Conservation (phyloP, 2,888 invertebrate species). For the Dynastes grantii region DNA sequence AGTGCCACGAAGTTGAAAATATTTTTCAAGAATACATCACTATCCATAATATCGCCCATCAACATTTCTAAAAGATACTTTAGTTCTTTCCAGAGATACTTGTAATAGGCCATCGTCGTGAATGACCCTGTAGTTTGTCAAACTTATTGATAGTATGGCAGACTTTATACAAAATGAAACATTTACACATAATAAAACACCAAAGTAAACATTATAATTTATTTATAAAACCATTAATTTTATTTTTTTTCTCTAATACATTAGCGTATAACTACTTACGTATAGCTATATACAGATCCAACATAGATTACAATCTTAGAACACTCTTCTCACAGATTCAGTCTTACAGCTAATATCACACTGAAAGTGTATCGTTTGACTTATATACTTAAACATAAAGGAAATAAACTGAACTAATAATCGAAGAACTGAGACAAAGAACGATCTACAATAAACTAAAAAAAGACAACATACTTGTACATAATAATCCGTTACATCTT, state of each 20-base stretch:
- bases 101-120: too few species aligned
- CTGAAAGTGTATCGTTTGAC: slow-evolving; percentile 55
- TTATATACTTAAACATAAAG: slow-evolving; percentile 17
- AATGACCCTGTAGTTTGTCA: too few species aligned
- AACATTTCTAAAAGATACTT: too few species aligned
- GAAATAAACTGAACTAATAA: slow-evolving; percentile 24
- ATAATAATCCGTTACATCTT: background rate
- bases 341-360: slow-evolving; percentile 64
- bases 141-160: too few species aligned
- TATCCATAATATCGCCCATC: too few species aligned
- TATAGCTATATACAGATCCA: slow-evolving; percentile 53
- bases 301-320: slow-evolving; percentile 54
- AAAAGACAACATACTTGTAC: slow-evolving; percentile 7
- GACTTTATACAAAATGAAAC: too few species aligned
- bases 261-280: slow-evolving; percentile 54
- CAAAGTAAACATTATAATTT: slow-evolving; percentile 47
- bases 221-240: slow-evolving; percentile 55
- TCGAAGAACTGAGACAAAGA: background rate
- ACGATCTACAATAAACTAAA: slow-evolving; percentile 7
- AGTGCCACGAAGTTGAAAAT: too few species aligned
- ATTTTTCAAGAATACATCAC: too few species aligned
- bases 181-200: slow-evolving; percentile 23
- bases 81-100: too few species aligned
- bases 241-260: slow-evolving; percentile 51
- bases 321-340: slow-evolving; percentile 61